Base-by-base conservation (phyloP, 2,113 vertebrate genomes). In the Lepisosteus oculatus region DNA sequence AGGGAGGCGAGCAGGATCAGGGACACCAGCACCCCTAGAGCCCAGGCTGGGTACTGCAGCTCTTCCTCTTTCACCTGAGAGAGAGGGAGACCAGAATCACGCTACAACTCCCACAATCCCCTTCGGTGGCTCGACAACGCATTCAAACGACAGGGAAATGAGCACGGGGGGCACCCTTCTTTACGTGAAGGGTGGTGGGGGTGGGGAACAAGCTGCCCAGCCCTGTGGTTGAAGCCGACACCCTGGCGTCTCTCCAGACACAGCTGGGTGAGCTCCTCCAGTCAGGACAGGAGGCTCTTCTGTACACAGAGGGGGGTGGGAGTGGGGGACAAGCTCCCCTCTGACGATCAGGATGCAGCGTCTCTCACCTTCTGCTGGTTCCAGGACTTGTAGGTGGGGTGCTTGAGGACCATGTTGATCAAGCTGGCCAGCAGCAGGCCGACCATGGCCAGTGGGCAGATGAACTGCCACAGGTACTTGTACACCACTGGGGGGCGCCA, bases 401-500 rank as follows among this genome's bases (percentile, higher is more conserved):
- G n/a, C 2, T 59, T 56, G 9, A 89, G 54, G 63, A 80, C 62
- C 84, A 94, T 89, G 6, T 51, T 76, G 0, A 90, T 51, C 7
- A 80, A 2, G 42, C 90, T 92, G 65, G 91, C 81, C 13, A 62
- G 65, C 13, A 95, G 81, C 55, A 96, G 84, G 2, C 78, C 87
- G 66, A 94, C 61, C 92, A 94, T 93, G 3, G 82, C 78, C 0
- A 87, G 15, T 67, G 90, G 77, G 45, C 90, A 92, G 71, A 95
- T 77, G 3, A 89, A 95, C 69, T 90, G 83, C 93, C 94, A 95
- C 73, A 95, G 80, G 71, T 92, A 93, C 62, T 87, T 87, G 72
- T 93, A 92, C 8, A 90, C 7, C 3, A 83, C 73, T 15, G 75
- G 77, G 2, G 93, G 87, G 8, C 89, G 90, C 81, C 71, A 85